phyloP scores from a whole-genome alignment of 2,888 invertebrate species.

The Aspidapion aeneum region DNA sequence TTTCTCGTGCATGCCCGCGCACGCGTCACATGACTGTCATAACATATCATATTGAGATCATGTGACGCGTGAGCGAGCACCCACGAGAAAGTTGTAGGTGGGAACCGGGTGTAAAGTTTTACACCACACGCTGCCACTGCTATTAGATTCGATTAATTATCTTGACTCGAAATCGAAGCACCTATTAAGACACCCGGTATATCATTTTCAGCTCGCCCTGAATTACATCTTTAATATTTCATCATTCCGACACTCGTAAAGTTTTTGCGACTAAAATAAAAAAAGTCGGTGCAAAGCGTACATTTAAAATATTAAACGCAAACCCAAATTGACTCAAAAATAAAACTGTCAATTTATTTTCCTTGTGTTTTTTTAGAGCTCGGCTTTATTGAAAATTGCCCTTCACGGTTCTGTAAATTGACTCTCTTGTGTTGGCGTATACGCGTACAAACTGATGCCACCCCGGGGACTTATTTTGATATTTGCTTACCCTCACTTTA shows the following conservation, averaged over 20 bases:
- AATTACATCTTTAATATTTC: not conserved
- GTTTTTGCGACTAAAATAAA: not conserved
- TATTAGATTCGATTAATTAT: too few relatives aligned
- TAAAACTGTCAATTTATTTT: constrained; percentile 30
- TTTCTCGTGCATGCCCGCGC: too few relatives aligned
- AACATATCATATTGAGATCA: too few relatives aligned
- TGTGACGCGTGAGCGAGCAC: too few relatives aligned
- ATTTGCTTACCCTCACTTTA: constrained; percentile 32
- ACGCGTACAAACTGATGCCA: constrained; percentile 19
- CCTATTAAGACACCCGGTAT: too few relatives aligned
- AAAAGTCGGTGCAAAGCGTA: not conserved
- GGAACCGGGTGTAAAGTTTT: too few relatives aligned
- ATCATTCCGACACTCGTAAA: not conserved
- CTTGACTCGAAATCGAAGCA: too few relatives aligned
- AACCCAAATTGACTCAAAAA: constrained; percentile 25
- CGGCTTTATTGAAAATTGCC: constrained; percentile 23
- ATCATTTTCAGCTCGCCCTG: too few relatives aligned
- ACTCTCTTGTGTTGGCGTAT: constrained; percentile 12
- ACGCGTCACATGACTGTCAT: too few relatives aligned
- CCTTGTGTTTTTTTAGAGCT: constrained; percentile 11
- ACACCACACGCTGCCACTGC: too few relatives aligned
- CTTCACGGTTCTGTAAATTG: constrained; percentile 20
- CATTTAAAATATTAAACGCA: constrained; percentile 13
- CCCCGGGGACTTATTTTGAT: constrained; percentile 33
- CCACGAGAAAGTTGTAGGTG: too few relatives aligned